These are phyloP conservation scores for Carlito syrichta DNA, from an alignment of 2,113 vertebrate genomes.

Conservation along the genomic window DNA sequence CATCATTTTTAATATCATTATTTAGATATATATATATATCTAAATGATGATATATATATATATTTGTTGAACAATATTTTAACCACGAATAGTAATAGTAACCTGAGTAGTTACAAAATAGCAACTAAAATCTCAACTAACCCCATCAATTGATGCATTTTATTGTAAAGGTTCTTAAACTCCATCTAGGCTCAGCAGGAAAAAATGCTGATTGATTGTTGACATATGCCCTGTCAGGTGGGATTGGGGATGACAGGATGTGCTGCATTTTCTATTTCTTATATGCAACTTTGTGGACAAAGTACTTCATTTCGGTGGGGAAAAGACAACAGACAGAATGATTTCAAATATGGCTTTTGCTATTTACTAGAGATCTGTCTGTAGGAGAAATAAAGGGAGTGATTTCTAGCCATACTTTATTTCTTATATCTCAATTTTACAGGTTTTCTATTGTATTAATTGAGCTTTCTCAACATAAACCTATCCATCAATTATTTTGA, in stretches of 20 bases:
- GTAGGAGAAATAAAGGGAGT: not conserved
- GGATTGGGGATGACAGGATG: not conserved
- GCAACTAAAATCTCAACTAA: not conserved
- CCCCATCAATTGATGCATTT: not conserved
- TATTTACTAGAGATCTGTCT: not conserved
- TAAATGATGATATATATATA: too few species aligned
- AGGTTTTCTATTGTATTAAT: not conserved
- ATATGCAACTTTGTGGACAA: not conserved
- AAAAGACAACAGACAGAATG: not conserved
- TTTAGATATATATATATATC: not conserved
- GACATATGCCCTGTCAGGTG: not conserved
- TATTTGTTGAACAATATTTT: not conserved
- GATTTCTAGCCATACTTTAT: not conserved
- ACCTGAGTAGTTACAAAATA: not conserved
- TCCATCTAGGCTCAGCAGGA: not conserved
- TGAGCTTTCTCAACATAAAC: not conserved
- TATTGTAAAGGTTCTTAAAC: not conserved
- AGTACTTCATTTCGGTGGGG: not conserved
- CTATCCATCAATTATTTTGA: constrained; percentile 20
- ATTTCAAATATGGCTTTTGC: constrained; percentile 13
- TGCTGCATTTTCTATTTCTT: not conserved
- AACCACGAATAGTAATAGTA: too few species aligned
- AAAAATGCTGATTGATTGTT: not conserved
- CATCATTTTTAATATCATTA: not conserved
- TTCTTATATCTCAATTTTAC: not conserved